These are phyloP conservation scores for Mungos mungo DNA, from an alignment of 2,113 vertebrate species.

Conservation along the genomic window DNA sequence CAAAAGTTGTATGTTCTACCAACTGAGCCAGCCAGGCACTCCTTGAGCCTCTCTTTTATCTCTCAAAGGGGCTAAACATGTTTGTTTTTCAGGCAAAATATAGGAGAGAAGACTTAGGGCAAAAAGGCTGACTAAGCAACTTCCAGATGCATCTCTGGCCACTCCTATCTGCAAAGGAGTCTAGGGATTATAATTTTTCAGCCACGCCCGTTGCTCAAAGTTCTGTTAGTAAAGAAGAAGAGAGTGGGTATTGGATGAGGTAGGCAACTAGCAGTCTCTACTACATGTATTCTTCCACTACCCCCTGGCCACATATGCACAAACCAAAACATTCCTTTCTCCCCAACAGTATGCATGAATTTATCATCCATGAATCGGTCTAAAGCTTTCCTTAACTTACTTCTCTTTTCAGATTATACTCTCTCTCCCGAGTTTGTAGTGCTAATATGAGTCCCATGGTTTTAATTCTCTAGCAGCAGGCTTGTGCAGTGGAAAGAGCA, in stretches of 20 bases:
- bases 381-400: not conserved
- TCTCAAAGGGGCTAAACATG: not conserved
- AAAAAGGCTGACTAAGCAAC: not conserved
- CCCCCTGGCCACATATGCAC: fast-evolving
- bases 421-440: not conserved
- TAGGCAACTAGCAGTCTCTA: not conserved
- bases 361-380: not conserved
- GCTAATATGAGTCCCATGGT: not conserved
- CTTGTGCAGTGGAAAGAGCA: not conserved
- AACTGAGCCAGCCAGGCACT: not conserved
- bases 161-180: not conserved
- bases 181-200: not conserved
- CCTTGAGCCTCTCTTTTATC: not conserved
- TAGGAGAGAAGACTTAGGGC: not conserved
- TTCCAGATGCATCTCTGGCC: not conserved
- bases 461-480: not conserved
- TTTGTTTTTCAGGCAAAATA: not conserved
- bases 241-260: not conserved
- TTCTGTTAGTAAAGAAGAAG: conserved; percentile 29
- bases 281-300: not conserved
- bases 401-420: not conserved
- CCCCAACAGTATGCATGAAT: not conserved
- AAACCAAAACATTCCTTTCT: not conserved
- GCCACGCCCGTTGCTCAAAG: not conserved
- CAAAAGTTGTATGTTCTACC: not conserved